Evolutionary conservation across 2,888 invertebrate species (phyloP), one percentile per base, ranked within the genome.

Genomic region (Drosophila parthenogenetica): DNA sequence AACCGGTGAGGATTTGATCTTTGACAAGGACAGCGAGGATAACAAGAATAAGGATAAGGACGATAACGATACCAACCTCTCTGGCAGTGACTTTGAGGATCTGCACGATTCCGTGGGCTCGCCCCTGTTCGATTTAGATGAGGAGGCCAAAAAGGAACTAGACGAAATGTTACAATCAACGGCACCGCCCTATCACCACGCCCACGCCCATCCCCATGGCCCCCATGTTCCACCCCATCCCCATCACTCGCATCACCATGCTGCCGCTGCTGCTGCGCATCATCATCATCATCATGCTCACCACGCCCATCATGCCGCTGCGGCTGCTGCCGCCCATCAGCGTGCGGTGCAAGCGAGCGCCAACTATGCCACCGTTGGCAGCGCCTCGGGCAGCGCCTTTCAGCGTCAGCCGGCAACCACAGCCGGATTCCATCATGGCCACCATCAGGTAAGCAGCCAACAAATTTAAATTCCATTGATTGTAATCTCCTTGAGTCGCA

Each of bases 131-230:
- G 90, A 91, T 89, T 90, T 92, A 88, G 91, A 92, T 89, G 91
- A 92, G 86, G 90, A 91, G 77, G 91, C 91, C 83, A 91, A 88
- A 72, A 91, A 91, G 79, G 90, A 92, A 90, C 80, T 91, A 84
- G 90, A 89, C 85, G 91, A 90, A 89, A 92, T 92, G 92, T 90
- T 92, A 77, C 92, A 92, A 90, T 91, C 92, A 61, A 88, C 91
- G 59, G 83, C 91, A 61, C 88, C 91, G 64, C 90, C 91, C 65
- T 91, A 91, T 65, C 90, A 90, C 45, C 90, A 74, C 58, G 73
- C 77, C 17, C 59, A 73, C 22, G 43, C 77, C 17, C 80, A 78
- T 69, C 59, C 76, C 45, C 77, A 77, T 54, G 72, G 57, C 4
- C 39, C 53, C 22, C 75, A 75, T 14, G 53, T 77, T 39, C 29